Percentiles rank a stretch among this genome's conserved stretches.
Conservation (phyloP, 2,888 invertebrate species). For the Synergus itoensis region DNA sequence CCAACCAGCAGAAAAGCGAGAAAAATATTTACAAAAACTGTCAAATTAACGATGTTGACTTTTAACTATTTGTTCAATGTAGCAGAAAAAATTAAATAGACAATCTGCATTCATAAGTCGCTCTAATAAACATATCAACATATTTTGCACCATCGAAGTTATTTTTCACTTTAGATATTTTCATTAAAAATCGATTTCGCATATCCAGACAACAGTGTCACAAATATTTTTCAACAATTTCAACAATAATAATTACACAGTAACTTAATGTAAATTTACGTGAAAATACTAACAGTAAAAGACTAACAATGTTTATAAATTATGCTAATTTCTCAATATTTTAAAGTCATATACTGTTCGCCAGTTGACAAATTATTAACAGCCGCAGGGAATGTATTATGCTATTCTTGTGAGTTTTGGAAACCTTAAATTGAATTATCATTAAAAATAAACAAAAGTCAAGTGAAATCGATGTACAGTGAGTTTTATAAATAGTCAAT, state of each 20-base stretch:
- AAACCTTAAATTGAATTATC: conserved; percentile 12
- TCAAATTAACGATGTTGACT: too few relatives aligned
- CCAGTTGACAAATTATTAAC: conserved; percentile 11
- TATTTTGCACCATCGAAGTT: background rate
- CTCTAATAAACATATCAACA: too few relatives aligned
- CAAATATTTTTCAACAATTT: background rate
- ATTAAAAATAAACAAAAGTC: conserved; percentile 10
- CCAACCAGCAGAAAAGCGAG: too few relatives aligned
- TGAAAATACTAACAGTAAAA: background rate
- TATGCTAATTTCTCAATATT: conserved; percentile 33
- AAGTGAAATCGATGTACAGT: conserved; percentile 33
- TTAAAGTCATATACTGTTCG: conserved; percentile 25
- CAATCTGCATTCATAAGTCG: too few relatives aligned
- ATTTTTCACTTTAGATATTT: background rate
- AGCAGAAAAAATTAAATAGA: too few relatives aligned
- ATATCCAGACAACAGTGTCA: background rate
- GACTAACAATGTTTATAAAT: conserved; percentile 10
- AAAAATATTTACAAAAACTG: too few relatives aligned
- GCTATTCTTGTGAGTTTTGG: conserved; percentile 9
- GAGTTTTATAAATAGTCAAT: conserved; percentile 35
- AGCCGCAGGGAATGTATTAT: conserved; percentile 34
- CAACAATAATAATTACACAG: background rate
- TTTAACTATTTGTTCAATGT: too few relatives aligned
- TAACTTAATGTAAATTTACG: background rate
- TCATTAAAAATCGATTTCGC: background rate